phyloP scores from a whole-genome alignment of 1,140 invertebrate genomes.

The Branchinecta lynchi region DNA sequence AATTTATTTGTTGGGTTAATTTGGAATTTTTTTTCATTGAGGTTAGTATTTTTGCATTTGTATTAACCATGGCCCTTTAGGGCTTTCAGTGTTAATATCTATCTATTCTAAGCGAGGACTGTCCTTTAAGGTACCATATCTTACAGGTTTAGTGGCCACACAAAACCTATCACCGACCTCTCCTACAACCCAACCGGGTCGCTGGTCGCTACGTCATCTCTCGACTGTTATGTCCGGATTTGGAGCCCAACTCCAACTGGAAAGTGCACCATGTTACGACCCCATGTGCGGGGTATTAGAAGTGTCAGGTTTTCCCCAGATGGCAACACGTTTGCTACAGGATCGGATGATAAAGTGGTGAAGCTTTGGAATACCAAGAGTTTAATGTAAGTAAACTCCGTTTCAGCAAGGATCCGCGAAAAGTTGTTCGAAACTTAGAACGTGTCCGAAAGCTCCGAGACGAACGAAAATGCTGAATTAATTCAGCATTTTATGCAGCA shows the following conservation, averaged over 20 bases:
- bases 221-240: constrained; percentile 61
- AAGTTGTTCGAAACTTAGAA: too few species aligned
- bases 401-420: too few species aligned
- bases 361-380: constrained; percentile 52
- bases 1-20: too few species aligned
- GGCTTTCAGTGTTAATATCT: too few species aligned
- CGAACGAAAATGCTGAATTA: too few species aligned
- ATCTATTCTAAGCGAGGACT: too few species aligned
- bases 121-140: background rate
- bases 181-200: constrained; percentile 62
- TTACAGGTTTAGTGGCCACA: constrained; percentile 30
- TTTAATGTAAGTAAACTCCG: constrained; percentile 24
- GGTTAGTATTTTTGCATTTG: too few species aligned
- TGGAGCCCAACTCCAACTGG: constrained; percentile 70
- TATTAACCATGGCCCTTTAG: too few species aligned
- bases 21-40: too few species aligned
- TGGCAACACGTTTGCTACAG: constrained; percentile 53
- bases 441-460: too few species aligned
- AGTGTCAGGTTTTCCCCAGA: constrained; percentile 65
- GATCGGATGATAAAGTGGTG: constrained; percentile 73
- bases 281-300: constrained; percentile 58
- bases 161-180: constrained; percentile 40
- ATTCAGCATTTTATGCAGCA: too few species aligned
- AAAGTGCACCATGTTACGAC: constrained; percentile 52
- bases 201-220: constrained; percentile 61